Evolutionary conservation across 2,888 invertebrate genomes (phyloP).

Genomic region (Chalcosyrphus nemorum): DNA sequence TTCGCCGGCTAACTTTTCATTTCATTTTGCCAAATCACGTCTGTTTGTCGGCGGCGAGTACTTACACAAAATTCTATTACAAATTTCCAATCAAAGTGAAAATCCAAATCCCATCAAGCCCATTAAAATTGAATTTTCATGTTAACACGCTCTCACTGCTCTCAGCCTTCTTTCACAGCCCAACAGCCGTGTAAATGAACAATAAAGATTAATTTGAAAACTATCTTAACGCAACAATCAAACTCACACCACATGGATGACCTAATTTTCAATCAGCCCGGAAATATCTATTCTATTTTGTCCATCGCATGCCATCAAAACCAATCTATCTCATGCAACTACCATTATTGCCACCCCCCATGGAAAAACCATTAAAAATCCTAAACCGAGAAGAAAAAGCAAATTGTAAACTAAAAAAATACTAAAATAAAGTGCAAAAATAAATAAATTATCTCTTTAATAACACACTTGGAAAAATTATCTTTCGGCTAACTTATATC

Average conservation of each 20-base stretch:
- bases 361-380: neutral
- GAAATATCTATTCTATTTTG: slow-evolving; percentile 59
- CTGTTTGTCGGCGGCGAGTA: neutral
- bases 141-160: slow-evolving; percentile 36
- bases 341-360: neutral
- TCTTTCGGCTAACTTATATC: slow-evolving; percentile 1
- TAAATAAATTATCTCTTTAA: slow-evolving; percentile 26
- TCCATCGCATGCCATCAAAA: slow-evolving; percentile 28
- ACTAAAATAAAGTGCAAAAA: slow-evolving; percentile 2
- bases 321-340: slow-evolving; percentile 14
- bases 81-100: slow-evolving; percentile 40
- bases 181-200: slow-evolving; percentile 43
- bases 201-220: slow-evolving; percentile 36
- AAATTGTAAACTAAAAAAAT: slow-evolving; percentile 5
- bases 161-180: slow-evolving; percentile 12
- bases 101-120: slow-evolving; percentile 23
- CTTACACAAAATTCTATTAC: slow-evolving; percentile 13
- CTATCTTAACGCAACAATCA: slow-evolving; percentile 10
- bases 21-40: neutral
- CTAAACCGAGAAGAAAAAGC: slow-evolving; percentile 8
- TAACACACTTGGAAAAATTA: slow-evolving; percentile 21
- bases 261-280: slow-evolving; percentile 67
- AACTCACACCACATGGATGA: slow-evolving; percentile 27
- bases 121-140: slow-evolving; percentile 45
- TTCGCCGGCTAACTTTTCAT: neutral